A percentile compares a stretch with the other conserved stretches of the same genome.
Conservation (phyloP, 2,888 invertebrate genomes). For the Byasa hedistus region DNA sequence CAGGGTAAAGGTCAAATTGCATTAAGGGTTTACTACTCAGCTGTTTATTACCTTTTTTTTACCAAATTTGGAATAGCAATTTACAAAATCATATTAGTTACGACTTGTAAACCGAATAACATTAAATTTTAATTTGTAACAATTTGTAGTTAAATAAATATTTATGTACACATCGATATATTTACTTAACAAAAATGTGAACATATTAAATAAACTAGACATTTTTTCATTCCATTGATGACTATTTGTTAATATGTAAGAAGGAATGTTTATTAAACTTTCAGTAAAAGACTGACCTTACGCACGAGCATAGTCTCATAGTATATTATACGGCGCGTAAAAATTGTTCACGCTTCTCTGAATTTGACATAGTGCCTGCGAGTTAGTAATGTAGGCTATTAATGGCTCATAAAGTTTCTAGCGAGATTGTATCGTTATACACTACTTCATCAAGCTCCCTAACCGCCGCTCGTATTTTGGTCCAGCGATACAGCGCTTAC, state of each 20-base stretch:
- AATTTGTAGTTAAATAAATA: too few species aligned
- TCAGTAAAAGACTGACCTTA: neutral
- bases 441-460: conserved; percentile 21
- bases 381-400: conserved; percentile 39
- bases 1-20: too few species aligned
- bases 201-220: too few species aligned
- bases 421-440: conserved; percentile 36
- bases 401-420: conserved; percentile 42
- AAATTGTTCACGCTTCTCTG: conserved; percentile 43
- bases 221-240: neutral
- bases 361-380: conserved; percentile 35
- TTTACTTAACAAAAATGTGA: too few species aligned
- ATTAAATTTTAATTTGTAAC: too few species aligned
- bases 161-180: neutral
- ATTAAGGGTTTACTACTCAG: too few species aligned
- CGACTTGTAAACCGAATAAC: too few species aligned
- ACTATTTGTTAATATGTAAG: neutral
- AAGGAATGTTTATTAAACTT: neutral
- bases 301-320: conserved; percentile 21
- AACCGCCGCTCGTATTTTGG: conserved; percentile 20
- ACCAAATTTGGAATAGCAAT: too few species aligned
- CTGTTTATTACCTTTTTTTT: too few species aligned
- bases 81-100: too few species aligned
- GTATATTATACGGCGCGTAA: conserved; percentile 41
- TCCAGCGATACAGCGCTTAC: conserved; percentile 22